phyloP scores from a whole-genome alignment of 2,113 vertebrate genomes.

The Carassius auratus region DNA sequence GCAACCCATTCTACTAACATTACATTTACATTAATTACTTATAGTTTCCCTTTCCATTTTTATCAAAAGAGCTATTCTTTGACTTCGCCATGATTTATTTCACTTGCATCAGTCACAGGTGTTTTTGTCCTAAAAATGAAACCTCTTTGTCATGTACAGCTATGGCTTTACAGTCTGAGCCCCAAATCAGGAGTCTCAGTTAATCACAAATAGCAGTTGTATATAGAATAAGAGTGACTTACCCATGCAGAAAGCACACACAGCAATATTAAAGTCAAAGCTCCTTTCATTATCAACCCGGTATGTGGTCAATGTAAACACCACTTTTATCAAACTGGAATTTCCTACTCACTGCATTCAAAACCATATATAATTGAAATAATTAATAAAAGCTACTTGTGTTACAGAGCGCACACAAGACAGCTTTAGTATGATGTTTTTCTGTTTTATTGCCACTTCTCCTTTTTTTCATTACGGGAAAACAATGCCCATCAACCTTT shows the following conservation, averaged over 20 bases:
- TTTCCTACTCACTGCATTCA: not conserved
- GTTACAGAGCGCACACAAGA: not conserved
- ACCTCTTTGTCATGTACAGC: not conserved
- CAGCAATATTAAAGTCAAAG: constrained; percentile 25
- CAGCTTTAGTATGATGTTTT: not conserved
- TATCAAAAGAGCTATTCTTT: not conserved
- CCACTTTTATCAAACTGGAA: not conserved
- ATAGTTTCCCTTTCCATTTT: not conserved
- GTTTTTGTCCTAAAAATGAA: not conserved
- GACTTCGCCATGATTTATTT: not conserved
- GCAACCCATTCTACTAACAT: no score
- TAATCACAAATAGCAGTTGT: not conserved
- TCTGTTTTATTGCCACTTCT: constrained; percentile 48
- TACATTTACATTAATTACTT: no score
- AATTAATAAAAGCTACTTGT: not conserved
- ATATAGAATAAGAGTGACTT: constrained; percentile 28
- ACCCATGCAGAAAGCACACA: constrained; percentile 39
- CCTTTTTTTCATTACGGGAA: constrained; percentile 42
- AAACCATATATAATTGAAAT: not conserved
- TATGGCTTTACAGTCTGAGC: not conserved
- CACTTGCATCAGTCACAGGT: not conserved
- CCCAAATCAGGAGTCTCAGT: not conserved
- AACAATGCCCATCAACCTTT: constrained; percentile 48
- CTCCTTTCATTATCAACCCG: constrained; percentile 35
- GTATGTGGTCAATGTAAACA: not conserved